These are phyloP conservation scores for Helicoverpa assulta DNA, from an alignment of 2,888 invertebrate genomes.

Conservation along the genomic window DNA sequence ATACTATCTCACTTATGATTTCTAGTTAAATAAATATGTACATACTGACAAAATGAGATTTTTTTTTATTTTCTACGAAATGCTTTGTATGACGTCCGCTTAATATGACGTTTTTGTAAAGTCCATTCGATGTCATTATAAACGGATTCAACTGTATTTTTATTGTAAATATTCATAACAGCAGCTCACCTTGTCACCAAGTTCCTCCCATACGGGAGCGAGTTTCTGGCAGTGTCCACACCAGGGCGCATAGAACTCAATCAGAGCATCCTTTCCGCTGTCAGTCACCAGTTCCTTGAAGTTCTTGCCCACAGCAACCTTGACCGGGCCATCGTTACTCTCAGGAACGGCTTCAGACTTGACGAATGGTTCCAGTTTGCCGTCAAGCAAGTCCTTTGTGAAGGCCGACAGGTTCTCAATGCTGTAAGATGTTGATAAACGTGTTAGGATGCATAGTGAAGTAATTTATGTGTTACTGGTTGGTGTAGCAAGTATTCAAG, in stretches of 20 bases:
- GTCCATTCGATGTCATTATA: no score
- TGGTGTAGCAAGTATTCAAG: neutral
- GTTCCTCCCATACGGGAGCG: constrained; percentile 97
- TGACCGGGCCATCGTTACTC: constrained; percentile 95
- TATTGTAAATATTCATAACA: neutral
- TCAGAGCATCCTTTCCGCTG: constrained; percentile 97
- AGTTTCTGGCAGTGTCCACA: constrained; percentile 99
- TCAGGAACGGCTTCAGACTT: constrained; percentile 98
- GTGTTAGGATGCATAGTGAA: neutral
- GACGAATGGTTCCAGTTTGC: constrained; percentile 96
- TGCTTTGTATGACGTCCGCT: no score
- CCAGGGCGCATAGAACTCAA: constrained; percentile 99
- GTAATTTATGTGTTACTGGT: neutral
- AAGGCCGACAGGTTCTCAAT: constrained; percentile 96
- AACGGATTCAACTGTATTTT: no score
- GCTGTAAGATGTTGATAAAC: constrained; percentile 81
- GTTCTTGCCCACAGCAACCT: constrained; percentile 98
- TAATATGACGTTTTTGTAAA: no score
- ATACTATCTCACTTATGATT: no score
- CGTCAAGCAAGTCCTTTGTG: constrained; percentile 95
- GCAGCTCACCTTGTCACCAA: constrained; percentile 94
- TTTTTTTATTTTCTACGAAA: no score
- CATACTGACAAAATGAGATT: no score
- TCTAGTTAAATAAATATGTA: no score
- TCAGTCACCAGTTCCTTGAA: constrained; percentile 98